Conservation (phyloP, 2,797 vertebrate genomes). For the Rhynchonycteris naso region DNA sequence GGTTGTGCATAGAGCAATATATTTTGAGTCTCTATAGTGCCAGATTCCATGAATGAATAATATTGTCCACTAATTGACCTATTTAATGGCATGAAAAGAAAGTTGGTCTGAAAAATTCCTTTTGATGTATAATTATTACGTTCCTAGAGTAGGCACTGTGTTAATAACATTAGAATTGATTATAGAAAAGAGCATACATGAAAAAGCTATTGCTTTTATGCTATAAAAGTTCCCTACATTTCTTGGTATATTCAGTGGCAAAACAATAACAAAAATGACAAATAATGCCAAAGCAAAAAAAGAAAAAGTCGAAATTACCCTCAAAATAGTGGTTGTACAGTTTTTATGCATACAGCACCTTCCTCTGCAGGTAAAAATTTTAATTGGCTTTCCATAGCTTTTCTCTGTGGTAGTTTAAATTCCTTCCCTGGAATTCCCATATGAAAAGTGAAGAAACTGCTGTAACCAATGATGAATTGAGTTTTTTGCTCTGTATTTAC, state of each 20-base stretch:
- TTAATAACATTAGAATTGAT: not conserved
- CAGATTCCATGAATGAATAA: constrained; percentile 7
- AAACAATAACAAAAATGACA: constrained; percentile 48
- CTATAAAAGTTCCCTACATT: not conserved
- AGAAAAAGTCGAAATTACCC: constrained; percentile 8
- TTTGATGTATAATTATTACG: constrained; percentile 11
- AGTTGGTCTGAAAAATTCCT: not conserved
- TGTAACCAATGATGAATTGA: not conserved
- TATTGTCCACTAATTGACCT: not conserved
- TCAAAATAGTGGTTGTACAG: not conserved
- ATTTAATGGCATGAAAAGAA: constrained; percentile 1
- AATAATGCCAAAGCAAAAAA: constrained; percentile 9
- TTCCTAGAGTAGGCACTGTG: not conserved
- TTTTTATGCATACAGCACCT: not conserved
- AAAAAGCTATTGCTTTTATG: constrained; percentile 12
- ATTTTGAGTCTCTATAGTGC: not conserved
- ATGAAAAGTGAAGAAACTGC: not conserved
- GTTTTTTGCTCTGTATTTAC: not conserved
- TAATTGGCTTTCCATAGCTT: not conserved
- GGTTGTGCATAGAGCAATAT: not conserved
- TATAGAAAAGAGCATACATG: not conserved
- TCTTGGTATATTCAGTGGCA: not conserved
- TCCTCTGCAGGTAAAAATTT: not conserved
- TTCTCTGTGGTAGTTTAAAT: not conserved
- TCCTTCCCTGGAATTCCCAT: not conserved